Base-by-base conservation (phyloP, 2,113 vertebrate species). In the Crocuta crocuta region DNA sequence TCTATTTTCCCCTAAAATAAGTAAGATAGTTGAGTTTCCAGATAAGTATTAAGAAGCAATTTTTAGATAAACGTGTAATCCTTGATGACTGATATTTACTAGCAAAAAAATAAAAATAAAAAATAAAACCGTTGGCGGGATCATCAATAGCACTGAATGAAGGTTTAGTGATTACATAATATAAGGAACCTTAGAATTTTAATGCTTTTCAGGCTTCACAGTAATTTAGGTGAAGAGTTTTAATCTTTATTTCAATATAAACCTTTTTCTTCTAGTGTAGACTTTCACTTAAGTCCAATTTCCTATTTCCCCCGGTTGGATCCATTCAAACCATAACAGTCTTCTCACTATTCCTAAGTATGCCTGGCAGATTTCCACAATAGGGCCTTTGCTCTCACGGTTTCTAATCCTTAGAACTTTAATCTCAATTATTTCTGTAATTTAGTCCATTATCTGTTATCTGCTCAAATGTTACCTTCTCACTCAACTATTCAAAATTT, bases 51-150 rank as follows among this genome's bases (percentile, higher is more conserved):
- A 61, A 86, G 31, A 97, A 73, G 4, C 31, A 45, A 73, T 96
- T 70, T 8, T 96, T 97, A 58, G 3, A 94, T 89, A 98, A 89
- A 89, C 91, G 33, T 28, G 83, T 97, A 97, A 98, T 97, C 79
- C 48, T 53, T 86, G 81, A 95, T 92, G 86, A 98, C 58, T 88
- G 82, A 93, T 98, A 91, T 97, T 71, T 80, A 55, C 33, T 97
- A 93, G 65, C 43, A 39, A 33, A 87, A 39, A n/a, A 8, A 55
- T 55, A 55, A 55, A 55, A 55, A 55, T 55, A 55, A 55, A 3
- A 53, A 55, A 55, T 16, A 55, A 55, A 55, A 55, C 13, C 53
- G 5, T 17, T 17, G 7, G 11, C 10, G 24, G 43, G 24, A 10
- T 13, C 28, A 26, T 97, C 95, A 94, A 93, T 97, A 93, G 21